A percentile compares a stretch with the other conserved stretches of the same genome.
Conservation (phyloP, 2,113 vertebrate species). For the Paramormyrops kingsleyae region DNA sequence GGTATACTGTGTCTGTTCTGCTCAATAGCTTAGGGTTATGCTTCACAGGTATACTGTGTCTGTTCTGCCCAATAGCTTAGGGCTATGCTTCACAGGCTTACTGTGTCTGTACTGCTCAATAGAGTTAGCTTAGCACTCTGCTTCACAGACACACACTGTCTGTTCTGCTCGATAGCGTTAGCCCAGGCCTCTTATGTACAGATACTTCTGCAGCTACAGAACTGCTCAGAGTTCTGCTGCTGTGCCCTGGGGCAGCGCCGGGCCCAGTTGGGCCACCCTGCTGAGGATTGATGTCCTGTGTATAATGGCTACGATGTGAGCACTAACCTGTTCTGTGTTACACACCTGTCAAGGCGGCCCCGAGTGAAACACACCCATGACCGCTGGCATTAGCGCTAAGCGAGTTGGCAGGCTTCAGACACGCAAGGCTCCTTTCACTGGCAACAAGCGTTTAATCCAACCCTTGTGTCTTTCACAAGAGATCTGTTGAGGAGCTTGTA, state of each 20-base stretch:
- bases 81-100: background rate
- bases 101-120: too few relatives aligned
- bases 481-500: background rate
- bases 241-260: background rate
- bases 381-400: background rate
- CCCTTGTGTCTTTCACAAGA: background rate
- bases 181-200: background rate
- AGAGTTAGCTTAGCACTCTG: background rate
- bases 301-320: background rate
- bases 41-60: background rate
- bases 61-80: background rate
- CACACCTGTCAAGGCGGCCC: background rate
- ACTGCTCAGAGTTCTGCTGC: background rate
- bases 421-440: background rate
- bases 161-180: background rate
- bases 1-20: background rate
- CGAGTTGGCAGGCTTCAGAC: background rate
- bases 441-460: background rate
- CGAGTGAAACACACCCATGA: background rate
- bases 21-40: background rate
- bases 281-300: background rate
- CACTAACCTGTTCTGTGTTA: background rate
- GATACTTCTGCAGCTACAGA: background rate
- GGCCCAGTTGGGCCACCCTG: background rate
- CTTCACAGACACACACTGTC: background rate